Percentiles rank a stretch among this genome's conserved stretches.
Evolutionary conservation across 2,888 invertebrate genomes (phyloP).

Genomic region (Andrena chrysosceles): DNA sequence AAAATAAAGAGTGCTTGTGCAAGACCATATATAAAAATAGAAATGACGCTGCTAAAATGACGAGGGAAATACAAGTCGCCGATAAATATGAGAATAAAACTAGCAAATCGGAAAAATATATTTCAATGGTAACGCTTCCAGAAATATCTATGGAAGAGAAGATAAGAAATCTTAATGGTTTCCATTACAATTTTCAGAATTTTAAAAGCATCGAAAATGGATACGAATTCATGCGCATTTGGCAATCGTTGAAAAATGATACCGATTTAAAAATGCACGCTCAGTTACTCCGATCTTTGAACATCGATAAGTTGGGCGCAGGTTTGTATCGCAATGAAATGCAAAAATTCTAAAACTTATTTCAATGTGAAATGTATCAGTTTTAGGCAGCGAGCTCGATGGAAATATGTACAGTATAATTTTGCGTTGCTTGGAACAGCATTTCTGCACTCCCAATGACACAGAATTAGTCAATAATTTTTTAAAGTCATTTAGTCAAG

Average conservation of each 20-base stretch:
- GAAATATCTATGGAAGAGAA: neutral
- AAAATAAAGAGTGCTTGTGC: neutral
- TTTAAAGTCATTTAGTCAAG: constrained; percentile 77
- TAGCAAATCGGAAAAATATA: constrained; percentile 37
- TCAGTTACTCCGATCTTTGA: constrained; percentile 79
- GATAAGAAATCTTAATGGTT: neutral
- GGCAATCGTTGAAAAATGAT: constrained; percentile 81
- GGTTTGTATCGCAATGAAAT: constrained; percentile 60
- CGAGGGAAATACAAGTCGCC: neutral
- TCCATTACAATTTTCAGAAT: constrained; percentile 46
- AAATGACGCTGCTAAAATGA: neutral
- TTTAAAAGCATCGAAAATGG: constrained; percentile 74
- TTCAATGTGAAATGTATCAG: constrained; percentile 69
- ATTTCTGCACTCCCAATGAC: constrained; percentile 81
- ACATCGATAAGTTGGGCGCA: constrained; percentile 65
- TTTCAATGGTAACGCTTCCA: constrained; percentile 29
- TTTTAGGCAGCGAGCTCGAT: constrained; percentile 84
- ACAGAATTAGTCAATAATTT: constrained; percentile 74
- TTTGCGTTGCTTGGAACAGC: constrained; percentile 80
- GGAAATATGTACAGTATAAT: constrained; percentile 82
- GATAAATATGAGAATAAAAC: constrained; percentile 41
- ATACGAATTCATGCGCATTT: constrained; percentile 82
- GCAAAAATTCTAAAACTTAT: neutral
- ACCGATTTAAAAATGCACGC: constrained; percentile 78
- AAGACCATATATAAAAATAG: neutral